phyloP scores from a whole-genome alignment of 2,113 vertebrate species.

The Rallus limicola region DNA sequence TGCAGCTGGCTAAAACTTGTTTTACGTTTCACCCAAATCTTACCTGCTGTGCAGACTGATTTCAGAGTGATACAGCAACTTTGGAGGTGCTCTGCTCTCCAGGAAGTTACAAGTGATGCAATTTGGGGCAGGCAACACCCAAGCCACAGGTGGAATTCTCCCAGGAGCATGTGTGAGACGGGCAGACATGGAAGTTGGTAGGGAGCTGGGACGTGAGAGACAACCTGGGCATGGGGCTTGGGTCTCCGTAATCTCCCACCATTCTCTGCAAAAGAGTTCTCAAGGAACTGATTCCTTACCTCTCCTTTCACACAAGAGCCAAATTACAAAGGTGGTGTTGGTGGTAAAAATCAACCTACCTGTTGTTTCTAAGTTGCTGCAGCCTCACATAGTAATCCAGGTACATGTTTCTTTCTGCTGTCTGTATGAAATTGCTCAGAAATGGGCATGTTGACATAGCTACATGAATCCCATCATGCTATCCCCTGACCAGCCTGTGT shows the following conservation, averaged over 20 bases:
- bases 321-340: background rate
- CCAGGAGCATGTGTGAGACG: background rate
- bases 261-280: background rate
- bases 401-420: fast-evolving
- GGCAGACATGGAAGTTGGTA: fast-evolving
- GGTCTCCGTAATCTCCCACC: background rate
- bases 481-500: too few species aligned
- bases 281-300: background rate
- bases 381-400: background rate
- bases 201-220: background rate
- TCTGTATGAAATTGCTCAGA: background rate
- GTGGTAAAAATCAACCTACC: background rate
- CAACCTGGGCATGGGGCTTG: fast-evolving
- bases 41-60: background rate
- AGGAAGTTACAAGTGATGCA: background rate
- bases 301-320: fast-evolving
- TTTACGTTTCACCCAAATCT: background rate
- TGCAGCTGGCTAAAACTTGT: background rate
- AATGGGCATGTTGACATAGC: background rate
- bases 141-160: background rate
- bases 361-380: background rate
- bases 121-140: background rate
- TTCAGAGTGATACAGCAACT: background rate
- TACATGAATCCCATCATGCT: background rate
- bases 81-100: background rate